Percentiles rank a stretch among this genome's conserved stretches.
Conservation (phyloP, 2,113 vertebrate species). For the Glaucomys volans region DNA sequence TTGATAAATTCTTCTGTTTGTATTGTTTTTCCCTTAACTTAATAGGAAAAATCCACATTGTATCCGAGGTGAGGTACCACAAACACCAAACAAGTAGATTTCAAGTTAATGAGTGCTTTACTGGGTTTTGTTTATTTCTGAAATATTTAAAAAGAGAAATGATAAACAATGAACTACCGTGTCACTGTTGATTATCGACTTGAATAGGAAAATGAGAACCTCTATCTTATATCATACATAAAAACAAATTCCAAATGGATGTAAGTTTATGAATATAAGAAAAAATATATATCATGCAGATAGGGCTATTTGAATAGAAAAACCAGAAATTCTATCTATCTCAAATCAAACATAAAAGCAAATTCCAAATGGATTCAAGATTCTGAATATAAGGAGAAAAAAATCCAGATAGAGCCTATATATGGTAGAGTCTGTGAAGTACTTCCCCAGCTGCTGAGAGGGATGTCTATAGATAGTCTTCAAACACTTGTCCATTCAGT, state of each 20-base stretch:
- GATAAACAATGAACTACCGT: not conserved
- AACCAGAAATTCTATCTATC: not conserved
- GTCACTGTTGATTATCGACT: not conserved
- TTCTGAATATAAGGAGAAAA: not conserved
- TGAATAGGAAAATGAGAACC: slow-evolving; percentile 2
- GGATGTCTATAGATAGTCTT: not conserved
- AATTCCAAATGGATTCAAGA: not conserved
- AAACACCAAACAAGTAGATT: not conserved
- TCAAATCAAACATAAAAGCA: not conserved
- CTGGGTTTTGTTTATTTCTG: not conserved
- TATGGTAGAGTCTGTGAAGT: not conserved
- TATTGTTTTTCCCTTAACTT: slow-evolving; percentile 8
- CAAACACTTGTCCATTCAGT: not conserved
- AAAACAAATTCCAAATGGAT: not conserved
- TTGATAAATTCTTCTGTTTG: not conserved
- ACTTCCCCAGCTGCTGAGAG: not conserved
- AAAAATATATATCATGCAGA: not conserved
- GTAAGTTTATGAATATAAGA: not conserved
- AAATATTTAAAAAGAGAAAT: not conserved
- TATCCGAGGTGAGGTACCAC: not conserved
- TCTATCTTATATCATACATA: not conserved
- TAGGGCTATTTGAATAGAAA: not conserved
- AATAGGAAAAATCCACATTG: not conserved
- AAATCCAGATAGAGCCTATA: not conserved
- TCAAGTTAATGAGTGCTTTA: not conserved